Base-by-base conservation (phyloP, 2,113 vertebrate genomes). In the Noctilio leporinus region DNA sequence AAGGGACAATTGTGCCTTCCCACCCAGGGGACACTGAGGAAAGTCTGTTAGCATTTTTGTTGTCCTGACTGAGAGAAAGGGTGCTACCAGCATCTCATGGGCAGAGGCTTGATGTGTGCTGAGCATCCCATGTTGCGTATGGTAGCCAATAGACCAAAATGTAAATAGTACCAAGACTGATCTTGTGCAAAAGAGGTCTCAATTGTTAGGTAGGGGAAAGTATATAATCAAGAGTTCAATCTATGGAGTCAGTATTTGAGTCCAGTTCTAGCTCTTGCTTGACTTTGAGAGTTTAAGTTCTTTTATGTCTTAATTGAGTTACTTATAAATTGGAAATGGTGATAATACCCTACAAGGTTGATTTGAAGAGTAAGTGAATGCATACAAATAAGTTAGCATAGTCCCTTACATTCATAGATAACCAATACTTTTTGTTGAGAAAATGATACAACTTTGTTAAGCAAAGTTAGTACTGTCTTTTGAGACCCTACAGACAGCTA, bases 1-100 rank as follows among this genome's bases (percentile, higher is more conserved):
- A 16, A 57, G 55, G 12, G 59, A 4, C 49, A 43, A 67, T 57
- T 67, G 89, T 87, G 22, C 8, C 5, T 62, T 2, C 51, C 55
- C 10, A 67, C 5, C 19, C 64, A 43, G 7, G 49, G 51, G 9
- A 8, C 1, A 57, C 30, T 53, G 64, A 55, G 24, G 33, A 26
- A 85, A 53, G 12, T 47, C 28, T 72, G 1, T 26, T 72, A 51
- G 51, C 12, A 40, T 8, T 53, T 77, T 14, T 59, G 7, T 65
- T 47, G 10, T 35, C 51, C 38, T 57, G n/a, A 49, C 12, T 33
- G 38, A 28, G 26, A 64, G 35, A 5, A 86, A 5, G 33, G 16
- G 1, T 17, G 10, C 3, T 64, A 8, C 15, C 12, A 4, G 4
- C 2, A 33, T 57, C n/a, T n/a, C 38, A 28, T 20, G 9, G 28